These are phyloP conservation scores for Nomada fucata DNA, from an alignment of 2,888 invertebrate genomes.

Conservation along the genomic window DNA sequence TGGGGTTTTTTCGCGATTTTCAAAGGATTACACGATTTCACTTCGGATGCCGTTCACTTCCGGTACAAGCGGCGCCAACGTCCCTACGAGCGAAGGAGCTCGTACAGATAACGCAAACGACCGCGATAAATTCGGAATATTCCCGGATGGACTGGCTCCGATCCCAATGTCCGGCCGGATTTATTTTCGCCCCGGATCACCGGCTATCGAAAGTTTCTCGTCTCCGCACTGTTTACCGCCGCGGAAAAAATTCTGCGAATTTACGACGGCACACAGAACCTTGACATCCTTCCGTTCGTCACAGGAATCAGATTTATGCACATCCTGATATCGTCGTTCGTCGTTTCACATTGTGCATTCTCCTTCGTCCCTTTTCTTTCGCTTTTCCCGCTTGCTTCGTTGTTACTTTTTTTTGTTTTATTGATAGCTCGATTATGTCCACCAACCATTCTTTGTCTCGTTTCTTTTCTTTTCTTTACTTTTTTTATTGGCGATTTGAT, in stretches of 20 bases:
- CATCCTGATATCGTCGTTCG: background rate
- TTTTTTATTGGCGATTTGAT: too few species aligned
- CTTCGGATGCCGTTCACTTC: conserved; percentile 31
- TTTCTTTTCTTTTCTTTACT: too few species aligned
- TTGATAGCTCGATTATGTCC: too few species aligned
- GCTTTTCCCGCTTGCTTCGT: background rate
- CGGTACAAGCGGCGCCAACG: conserved; percentile 21
- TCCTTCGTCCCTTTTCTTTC: background rate
- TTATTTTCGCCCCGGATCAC: conserved; percentile 34
- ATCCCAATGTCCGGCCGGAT: conserved; percentile 49
- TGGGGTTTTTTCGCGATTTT: too few species aligned
- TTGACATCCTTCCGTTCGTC: conserved; percentile 41
- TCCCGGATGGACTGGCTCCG: conserved; percentile 50
- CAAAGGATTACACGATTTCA: too few species aligned
- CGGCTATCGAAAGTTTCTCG: conserved; percentile 34
- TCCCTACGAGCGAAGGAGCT: background rate
- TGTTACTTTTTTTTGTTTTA: too few species aligned
- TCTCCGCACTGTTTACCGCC: conserved; percentile 37
- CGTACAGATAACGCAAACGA: conserved; percentile 26
- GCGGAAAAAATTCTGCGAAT: conserved; percentile 19
- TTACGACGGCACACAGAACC: conserved; percentile 21
- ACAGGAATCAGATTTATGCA: background rate
- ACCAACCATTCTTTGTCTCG: too few species aligned
- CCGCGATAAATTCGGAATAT: conserved; percentile 52
- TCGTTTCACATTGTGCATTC: too few species aligned